Conservation (phyloP, 2,113 vertebrate species). For the Phalacrocorax pelagicus region DNA sequence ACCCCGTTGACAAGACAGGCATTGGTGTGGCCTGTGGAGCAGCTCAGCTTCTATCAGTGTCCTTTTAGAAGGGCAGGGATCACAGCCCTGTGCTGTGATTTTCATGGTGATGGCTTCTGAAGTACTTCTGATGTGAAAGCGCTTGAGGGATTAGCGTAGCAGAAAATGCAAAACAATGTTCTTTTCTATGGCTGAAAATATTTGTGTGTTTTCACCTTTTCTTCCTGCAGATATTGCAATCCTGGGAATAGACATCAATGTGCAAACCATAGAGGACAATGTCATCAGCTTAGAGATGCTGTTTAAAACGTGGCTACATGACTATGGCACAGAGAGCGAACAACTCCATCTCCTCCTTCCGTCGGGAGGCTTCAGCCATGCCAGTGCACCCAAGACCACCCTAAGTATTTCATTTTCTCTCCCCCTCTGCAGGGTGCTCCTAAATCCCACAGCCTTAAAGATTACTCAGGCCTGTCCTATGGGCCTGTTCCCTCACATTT, state of each 20-base stretch:
- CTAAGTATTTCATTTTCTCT: slow-evolving; percentile 55
- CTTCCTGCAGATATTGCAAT: slow-evolving; percentile 74
- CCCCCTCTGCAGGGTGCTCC: not conserved
- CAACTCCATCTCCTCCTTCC: slow-evolving; percentile 90
- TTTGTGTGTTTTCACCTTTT: not conserved
- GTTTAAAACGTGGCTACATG: slow-evolving; percentile 91
- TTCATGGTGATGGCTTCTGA: not conserved
- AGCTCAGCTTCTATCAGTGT: not conserved
- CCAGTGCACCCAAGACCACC: not conserved
- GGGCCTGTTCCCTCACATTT: not conserved
- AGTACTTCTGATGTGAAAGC: not conserved
- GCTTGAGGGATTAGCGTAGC: not conserved
- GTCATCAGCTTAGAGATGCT: slow-evolving; percentile 84
- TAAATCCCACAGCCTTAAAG: not conserved
- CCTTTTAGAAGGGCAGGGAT: not conserved
- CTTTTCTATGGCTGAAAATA: not conserved
- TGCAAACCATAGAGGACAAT: slow-evolving; percentile 83
- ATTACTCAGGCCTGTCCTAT: not conserved
- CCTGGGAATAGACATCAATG: slow-evolving; percentile 83
- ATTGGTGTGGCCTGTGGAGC: not conserved
- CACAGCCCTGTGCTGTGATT: not conserved
- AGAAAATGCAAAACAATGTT: not conserved
- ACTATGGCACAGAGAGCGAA: slow-evolving; percentile 82
- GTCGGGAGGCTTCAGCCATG: not conserved
- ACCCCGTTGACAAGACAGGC: not conserved